Percentiles rank a stretch among this genome's conserved stretches.
Evolutionary conservation across 2,888 invertebrate genomes (phyloP).

Genomic region (Platyscelio sp.): DNA sequence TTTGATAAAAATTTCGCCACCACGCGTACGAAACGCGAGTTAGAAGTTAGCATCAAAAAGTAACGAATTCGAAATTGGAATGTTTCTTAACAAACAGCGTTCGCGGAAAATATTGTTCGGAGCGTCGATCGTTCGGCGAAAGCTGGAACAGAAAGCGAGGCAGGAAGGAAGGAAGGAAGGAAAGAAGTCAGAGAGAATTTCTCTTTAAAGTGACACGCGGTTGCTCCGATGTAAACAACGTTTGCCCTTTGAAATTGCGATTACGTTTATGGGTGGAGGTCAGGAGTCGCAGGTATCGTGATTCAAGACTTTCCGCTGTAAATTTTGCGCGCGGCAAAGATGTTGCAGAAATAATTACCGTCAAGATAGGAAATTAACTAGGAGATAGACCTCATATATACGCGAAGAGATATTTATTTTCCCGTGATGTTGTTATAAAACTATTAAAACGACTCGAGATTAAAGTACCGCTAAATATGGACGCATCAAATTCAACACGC

Average conservation of each 20-base stretch:
- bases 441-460: constrained; percentile 32
- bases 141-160: constrained; percentile 58
- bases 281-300: constrained; percentile 25
- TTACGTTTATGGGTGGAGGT: constrained; percentile 36
- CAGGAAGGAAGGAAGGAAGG: constrained; percentile 58
- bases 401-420: constrained; percentile 29
- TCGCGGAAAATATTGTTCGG: constrained; percentile 44
- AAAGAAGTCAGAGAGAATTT: constrained; percentile 37
- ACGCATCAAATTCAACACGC: too few relatives aligned
- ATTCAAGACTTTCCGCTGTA: constrained; percentile 56
- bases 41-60: too few relatives aligned
- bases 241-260: constrained; percentile 60
- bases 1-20: too few relatives aligned
- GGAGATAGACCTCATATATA: constrained; percentile 34
- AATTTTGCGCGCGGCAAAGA: constrained; percentile 38
- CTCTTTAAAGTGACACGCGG: constrained; percentile 60
- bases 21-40: too few relatives aligned
- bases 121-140: constrained; percentile 65
- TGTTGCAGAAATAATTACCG: constrained; percentile 47
- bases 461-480: too few relatives aligned
- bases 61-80: too few relatives aligned
- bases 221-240: constrained; percentile 55
- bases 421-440: constrained; percentile 42
- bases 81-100: constrained; percentile 12
- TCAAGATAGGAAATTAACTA: constrained; percentile 44